Evolutionary conservation across 2,797 vertebrate species (phyloP).

Genomic region (Ctenosaura bakeri): DNA sequence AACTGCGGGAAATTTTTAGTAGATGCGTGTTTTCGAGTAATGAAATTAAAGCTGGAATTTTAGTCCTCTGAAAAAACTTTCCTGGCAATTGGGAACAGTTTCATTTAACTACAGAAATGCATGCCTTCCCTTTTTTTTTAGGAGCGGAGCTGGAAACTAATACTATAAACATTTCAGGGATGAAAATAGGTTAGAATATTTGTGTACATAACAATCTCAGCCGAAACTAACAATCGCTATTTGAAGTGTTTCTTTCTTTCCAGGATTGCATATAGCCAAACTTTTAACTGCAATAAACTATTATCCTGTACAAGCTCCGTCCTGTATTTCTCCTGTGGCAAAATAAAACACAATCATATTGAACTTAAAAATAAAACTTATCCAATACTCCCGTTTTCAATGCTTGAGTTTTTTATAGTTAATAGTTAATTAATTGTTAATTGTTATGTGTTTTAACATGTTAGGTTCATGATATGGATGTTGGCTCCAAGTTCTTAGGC

Average conservation of each 20-base stretch:
- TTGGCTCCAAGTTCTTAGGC: background rate
- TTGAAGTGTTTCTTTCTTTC: background rate
- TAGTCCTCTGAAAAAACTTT: background rate
- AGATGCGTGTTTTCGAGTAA: too few species aligned
- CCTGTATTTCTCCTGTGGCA: too few species aligned
- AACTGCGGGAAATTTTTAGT: rapidly evolving
- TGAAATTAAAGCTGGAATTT: rapidly evolving
- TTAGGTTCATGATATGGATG: too few species aligned
- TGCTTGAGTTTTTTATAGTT: background rate
- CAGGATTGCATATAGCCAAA: background rate
- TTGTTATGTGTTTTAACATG: too few species aligned
- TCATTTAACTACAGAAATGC: background rate
- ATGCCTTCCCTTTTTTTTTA: background rate
- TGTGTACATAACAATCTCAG: background rate
- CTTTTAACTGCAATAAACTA: background rate
- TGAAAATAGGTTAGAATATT: background rate
- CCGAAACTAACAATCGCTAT: background rate
- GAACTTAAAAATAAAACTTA: background rate
- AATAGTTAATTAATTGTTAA: too few species aligned
- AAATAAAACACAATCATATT: background rate
- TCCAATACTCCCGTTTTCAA: too few species aligned
- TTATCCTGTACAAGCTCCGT: background rate
- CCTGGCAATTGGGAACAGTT: background rate
- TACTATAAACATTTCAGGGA: background rate
- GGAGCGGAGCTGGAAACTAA: rapidly evolving